Evolutionary conservation across 2,113 vertebrate species (phyloP).

Genomic region (Patagioenas fasciata): DNA sequence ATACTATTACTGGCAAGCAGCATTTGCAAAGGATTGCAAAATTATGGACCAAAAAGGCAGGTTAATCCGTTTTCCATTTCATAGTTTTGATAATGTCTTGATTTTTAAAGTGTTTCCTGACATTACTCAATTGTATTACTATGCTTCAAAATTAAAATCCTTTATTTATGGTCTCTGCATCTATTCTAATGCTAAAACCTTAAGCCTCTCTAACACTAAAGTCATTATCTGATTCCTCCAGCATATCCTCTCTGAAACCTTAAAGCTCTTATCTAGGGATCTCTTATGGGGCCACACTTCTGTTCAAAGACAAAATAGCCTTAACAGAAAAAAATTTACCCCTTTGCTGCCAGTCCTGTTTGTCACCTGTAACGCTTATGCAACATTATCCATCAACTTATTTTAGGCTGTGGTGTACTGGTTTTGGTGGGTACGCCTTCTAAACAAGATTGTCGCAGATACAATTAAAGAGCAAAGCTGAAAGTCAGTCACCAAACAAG

Average conservation of each 20-base stretch:
- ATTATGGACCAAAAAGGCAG: neutral
- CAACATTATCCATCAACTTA: neutral
- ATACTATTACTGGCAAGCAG: neutral
- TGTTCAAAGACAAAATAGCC: neutral
- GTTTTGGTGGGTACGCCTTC: neutral
- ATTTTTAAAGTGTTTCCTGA: neutral
- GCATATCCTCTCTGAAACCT: neutral
- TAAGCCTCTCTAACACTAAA: slow-evolving; percentile 9
- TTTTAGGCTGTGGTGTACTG: neutral
- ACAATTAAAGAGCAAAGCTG: neutral
- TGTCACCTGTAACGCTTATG: neutral
- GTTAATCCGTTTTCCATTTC: neutral
- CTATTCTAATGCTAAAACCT: neutral
- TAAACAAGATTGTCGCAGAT: neutral
- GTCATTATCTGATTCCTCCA: slow-evolving; percentile 9
- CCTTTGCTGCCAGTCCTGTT: neutral
- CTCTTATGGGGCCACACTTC: neutral
- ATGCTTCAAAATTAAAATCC: neutral
- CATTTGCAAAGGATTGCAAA: neutral
- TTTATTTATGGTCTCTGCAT: neutral
- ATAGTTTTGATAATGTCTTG: neutral
- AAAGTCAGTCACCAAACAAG: neutral
- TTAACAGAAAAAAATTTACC: neutral
- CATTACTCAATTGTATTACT: neutral
- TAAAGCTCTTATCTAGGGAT: neutral